These are phyloP conservation scores for Cinclus cinclus DNA, from an alignment of 2,113 vertebrate species.

Conservation along the genomic window DNA sequence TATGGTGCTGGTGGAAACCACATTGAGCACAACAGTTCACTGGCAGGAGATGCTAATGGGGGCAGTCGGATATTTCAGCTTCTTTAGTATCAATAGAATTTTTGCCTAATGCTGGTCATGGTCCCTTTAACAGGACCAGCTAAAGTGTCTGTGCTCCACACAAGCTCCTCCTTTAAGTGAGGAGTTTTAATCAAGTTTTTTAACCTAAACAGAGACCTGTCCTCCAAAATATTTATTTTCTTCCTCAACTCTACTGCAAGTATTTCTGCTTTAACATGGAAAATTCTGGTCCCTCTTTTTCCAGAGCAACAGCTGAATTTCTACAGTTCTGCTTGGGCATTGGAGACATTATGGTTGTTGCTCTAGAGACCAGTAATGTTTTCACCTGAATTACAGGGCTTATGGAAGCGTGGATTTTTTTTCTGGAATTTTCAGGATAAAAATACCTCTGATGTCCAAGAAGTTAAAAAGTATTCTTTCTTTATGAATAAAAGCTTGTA, in stretches of 20 bases:
- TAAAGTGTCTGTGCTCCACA: background rate
- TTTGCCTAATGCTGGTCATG: background rate
- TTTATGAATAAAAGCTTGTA: background rate
- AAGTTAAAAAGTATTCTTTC: background rate
- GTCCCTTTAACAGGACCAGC: background rate
- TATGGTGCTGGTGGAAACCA: background rate
- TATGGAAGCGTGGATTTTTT: background rate
- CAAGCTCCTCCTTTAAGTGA: background rate
- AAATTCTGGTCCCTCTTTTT: background rate
- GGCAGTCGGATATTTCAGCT: background rate
- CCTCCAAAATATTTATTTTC: background rate
- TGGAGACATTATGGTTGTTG: background rate
- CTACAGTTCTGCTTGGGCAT: background rate
- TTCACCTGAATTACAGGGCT: background rate
- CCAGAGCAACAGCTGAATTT: background rate
- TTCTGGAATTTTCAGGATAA: background rate
- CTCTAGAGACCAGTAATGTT: background rate
- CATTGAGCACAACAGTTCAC: background rate
- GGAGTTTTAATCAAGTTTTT: background rate
- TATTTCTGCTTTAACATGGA: background rate
- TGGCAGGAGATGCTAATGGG: conserved; percentile 10
- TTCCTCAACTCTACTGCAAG: background rate
- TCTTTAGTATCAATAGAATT: background rate
- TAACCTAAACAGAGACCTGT: background rate
- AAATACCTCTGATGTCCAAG: rapidly evolving